Evolutionary conservation across 1,140 invertebrate species (phyloP).

Genomic region (Heliothis subflexa): DNA sequence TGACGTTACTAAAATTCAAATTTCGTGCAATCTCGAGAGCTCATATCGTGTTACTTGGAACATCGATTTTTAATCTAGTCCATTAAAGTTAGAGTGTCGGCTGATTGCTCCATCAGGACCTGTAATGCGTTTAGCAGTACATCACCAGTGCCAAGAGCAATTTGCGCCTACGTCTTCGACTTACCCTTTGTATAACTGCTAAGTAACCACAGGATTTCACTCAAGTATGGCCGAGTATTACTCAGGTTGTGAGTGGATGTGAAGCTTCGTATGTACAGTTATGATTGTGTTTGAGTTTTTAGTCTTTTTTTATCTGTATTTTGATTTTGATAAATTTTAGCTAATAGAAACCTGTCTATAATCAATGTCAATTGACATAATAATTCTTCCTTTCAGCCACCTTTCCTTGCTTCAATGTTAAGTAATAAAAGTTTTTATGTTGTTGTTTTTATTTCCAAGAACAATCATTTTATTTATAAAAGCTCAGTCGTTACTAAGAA

Average conservation of each 20-base stretch:
- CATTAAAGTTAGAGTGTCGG: constrained; percentile 58
- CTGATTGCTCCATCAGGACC: constrained; percentile 61
- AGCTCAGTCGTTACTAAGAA: too few species aligned
- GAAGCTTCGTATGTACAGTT: neutral
- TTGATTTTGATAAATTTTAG: too few species aligned
- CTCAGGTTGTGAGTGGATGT: neutral
- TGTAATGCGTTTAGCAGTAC: constrained; percentile 62
- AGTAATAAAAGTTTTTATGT: too few species aligned
- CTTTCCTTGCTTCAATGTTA: too few species aligned
- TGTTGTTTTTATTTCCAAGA: too few species aligned
- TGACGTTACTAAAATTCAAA: constrained; percentile 13
- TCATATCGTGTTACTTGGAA: constrained; percentile 17
- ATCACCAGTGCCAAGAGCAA: constrained; percentile 61
- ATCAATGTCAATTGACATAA: too few species aligned
- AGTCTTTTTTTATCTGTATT: too few species aligned
- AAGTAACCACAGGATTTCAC: constrained; percentile 30
- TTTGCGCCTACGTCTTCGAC: constrained; percentile 56
- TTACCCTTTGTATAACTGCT: constrained; percentile 48
- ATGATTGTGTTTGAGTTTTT: too few species aligned
- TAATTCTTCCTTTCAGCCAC: too few species aligned
- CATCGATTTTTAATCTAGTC: constrained; percentile 62
- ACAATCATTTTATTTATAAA: too few species aligned
- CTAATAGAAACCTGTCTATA: too few species aligned
- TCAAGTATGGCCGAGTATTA: too few species aligned
- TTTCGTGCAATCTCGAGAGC: neutral